Conservation (phyloP, 1,140 invertebrate species). For the Leguminivora glycinivorella region DNA sequence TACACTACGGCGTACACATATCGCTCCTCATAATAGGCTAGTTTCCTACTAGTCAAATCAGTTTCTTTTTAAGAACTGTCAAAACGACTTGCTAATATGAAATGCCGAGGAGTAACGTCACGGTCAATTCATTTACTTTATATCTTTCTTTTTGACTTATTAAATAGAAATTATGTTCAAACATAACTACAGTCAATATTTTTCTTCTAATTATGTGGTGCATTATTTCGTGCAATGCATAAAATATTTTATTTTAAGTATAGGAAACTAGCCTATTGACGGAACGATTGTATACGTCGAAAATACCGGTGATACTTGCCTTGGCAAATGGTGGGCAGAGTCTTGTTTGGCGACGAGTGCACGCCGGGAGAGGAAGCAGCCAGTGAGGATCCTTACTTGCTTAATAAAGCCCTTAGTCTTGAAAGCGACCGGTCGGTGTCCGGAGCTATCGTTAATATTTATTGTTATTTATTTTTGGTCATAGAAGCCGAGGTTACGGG, state of each 20-base stretch:
- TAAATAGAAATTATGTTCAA: too few species aligned
- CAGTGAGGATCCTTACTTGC: slow-evolving; percentile 48
- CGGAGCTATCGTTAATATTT: slow-evolving; percentile 40
- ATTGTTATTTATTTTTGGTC: slow-evolving; percentile 28
- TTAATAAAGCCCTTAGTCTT: slow-evolving; percentile 44
- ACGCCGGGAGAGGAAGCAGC: slow-evolving; percentile 41
- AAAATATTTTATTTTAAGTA: too few species aligned
- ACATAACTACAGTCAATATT: too few species aligned
- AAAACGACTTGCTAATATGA: too few species aligned
- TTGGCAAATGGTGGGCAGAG: background rate
- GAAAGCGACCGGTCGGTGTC: slow-evolving; percentile 39
- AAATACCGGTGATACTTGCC: background rate
- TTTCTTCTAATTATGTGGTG: too few species aligned
- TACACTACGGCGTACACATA: background rate
- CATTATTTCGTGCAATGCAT: too few species aligned
- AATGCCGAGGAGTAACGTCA: too few species aligned
- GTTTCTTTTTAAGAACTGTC: too few species aligned
- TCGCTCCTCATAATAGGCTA: background rate
- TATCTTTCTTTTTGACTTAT: too few species aligned
- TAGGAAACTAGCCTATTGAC: too few species aligned
- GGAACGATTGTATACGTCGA: slow-evolving; percentile 2
- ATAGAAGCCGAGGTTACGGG: background rate
- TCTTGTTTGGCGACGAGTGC: slow-evolving; percentile 32
- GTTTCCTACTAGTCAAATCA: too few species aligned
- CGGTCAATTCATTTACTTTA: too few species aligned